Base-by-base conservation (phyloP, 2,113 vertebrate species). In the Aegotheles bennettii region DNA sequence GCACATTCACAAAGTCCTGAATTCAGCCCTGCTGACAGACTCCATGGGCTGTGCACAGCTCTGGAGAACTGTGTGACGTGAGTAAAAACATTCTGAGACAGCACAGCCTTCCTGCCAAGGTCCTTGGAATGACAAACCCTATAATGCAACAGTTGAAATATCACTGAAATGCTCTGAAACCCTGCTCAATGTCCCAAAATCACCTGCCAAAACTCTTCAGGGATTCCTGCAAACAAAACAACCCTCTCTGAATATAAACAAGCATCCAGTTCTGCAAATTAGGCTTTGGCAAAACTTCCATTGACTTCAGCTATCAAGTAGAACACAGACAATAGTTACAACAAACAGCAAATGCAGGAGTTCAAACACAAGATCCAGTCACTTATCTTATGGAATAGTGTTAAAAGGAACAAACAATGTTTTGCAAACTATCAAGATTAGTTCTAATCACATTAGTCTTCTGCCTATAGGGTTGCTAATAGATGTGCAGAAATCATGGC, bases 31-130 rank as follows among this genome's bases (percentile, higher is more conserved):
- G 50, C 56, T 35, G n/a, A 24, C n/a, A 70, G 61, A 29, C n/a
- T 47, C 69, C 43, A 25, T 1, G 0, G 54, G 16, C 48, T 25
- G 16, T 0, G 3, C 50, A 38, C 6, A 43, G 45, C 78, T 42
- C 77, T 50, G 18, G 25, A 53, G n/a, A 86, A 64, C n/a, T 23
- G 40, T 0, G 0, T 23, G 21, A 40, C 0, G 1, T 20, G 80
- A 35, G 43, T 74, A 38, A 74, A 85, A 80, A 56, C 43, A 57
- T 28, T 25, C 59, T 28, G 48, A 86, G 31, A 73, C 45, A 82
- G 13, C 24, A 42, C 42, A 73, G 65, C 19, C 61, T 64, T 63
- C 65, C 71, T 78, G 33, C 54, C 64, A 25, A 20, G 31, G 18
- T 47, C 76, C 36, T 48, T 53, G 31, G 12, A 64, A 53, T 45